Evolutionary conservation across 2,888 invertebrate species (phyloP).

Genomic region (Limnephilus lunatus): DNA sequence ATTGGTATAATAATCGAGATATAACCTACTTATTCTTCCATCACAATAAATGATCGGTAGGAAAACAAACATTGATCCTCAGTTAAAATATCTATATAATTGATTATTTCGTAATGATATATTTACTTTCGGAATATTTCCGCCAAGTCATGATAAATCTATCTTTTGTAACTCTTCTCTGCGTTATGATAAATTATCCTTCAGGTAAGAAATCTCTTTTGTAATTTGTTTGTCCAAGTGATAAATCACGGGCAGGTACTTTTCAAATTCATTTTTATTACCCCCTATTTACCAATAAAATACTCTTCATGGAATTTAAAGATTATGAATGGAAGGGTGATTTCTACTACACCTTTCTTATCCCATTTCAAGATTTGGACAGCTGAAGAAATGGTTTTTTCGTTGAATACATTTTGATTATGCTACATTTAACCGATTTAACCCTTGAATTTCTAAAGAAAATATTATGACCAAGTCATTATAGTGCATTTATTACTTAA

Average conservation of each 20-base stretch:
- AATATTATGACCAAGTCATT: background rate
- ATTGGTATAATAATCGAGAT: background rate
- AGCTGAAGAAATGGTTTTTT: background rate
- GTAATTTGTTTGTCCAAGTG: background rate
- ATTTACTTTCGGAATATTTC: slow-evolving; percentile 23
- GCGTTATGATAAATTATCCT: slow-evolving; percentile 14
- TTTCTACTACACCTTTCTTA: background rate
- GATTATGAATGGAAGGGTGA: background rate
- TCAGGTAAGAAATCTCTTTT: background rate
- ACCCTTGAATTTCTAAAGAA: background rate
- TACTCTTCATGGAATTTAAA: background rate
- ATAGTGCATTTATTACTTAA: too few relatives aligned
- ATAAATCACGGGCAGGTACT: background rate
- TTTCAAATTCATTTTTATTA: background rate
- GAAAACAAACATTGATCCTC: background rate
- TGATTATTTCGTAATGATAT: slow-evolving; percentile 33
- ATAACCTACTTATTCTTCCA: background rate
- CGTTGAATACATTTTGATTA: background rate
- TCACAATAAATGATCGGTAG: background rate
- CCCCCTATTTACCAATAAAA: background rate
- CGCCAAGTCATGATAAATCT: slow-evolving; percentile 35
- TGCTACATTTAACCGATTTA: background rate
- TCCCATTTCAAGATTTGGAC: background rate
- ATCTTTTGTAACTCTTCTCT: background rate
- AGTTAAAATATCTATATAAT: background rate